phyloP scores from a whole-genome alignment of 2,888 invertebrate genomes.

The Thyatira batis region DNA sequence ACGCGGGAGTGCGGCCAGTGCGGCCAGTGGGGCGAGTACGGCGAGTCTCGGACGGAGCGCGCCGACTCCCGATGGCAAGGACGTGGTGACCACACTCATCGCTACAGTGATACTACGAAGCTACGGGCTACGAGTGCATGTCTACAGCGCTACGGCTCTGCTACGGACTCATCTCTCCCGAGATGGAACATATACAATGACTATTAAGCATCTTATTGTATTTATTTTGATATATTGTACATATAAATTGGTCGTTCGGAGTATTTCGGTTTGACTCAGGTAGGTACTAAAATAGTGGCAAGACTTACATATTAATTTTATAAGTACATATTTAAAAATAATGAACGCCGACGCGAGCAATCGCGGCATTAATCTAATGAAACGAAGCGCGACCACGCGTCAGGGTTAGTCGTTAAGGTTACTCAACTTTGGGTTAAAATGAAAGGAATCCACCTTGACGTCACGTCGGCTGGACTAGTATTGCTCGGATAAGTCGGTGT shows the following conservation, averaged over 20 bases:
- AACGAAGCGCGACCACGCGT: not conserved
- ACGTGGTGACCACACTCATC: not conserved
- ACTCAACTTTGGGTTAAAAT: slow-evolving; percentile 11
- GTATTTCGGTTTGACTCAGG: not conserved
- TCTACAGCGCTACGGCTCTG: slow-evolving; percentile 15
- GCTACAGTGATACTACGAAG: slow-evolving; percentile 15
- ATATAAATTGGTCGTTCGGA: not conserved
- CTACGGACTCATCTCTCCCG: slow-evolving; percentile 2
- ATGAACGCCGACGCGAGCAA: not conserved
- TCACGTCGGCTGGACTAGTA: slow-evolving; percentile 4
- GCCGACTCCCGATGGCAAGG: not conserved
- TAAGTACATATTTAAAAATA: too few relatives aligned
- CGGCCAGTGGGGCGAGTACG: too few relatives aligned
- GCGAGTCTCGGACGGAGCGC: not conserved
- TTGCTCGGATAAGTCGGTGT: not conserved
- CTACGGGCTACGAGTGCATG: slow-evolving; percentile 26
- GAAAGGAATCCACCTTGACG: slow-evolving; percentile 27
- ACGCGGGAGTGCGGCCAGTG: not conserved
- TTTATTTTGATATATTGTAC: not conserved
- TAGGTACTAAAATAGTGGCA: not conserved
- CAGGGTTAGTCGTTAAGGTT: slow-evolving; percentile 4
- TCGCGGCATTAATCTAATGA: not conserved
- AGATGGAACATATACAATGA: not conserved
- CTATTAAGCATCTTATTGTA: not conserved
- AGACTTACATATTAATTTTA: not conserved